These are phyloP conservation scores for Nothura maculosa DNA, from an alignment of 2,797 vertebrate genomes.

Conservation along the genomic window DNA sequence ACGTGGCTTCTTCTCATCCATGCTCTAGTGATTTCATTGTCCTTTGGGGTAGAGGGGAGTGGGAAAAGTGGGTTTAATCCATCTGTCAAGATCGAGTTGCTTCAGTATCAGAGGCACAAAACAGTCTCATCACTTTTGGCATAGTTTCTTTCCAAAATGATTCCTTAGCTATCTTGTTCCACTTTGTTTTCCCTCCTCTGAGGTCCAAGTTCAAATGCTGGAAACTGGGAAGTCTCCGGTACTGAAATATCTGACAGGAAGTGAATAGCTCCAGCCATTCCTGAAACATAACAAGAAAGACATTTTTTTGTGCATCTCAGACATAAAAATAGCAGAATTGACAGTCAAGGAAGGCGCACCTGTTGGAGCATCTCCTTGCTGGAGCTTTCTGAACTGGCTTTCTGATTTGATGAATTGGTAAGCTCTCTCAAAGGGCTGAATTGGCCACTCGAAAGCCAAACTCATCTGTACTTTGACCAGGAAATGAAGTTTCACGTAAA, in stretches of 20 bases:
- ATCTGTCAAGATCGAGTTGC: neutral
- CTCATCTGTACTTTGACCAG: neutral
- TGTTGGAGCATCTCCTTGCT: neutral
- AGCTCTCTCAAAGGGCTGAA: neutral
- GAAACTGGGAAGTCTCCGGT: conserved; percentile 91
- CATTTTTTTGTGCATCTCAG: neutral
- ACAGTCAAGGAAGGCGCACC: neutral
- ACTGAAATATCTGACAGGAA: conserved; percentile 92
- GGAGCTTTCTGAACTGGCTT: neutral
- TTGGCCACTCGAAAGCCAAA: neutral
- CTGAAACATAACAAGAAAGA: conserved; percentile 71
- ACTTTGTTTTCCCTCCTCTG: conserved; percentile 70
- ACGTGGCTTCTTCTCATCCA: conserved; percentile 30
- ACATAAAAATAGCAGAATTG: neutral
- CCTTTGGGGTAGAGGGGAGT: neutral
- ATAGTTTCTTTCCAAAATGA: conserved; percentile 21
- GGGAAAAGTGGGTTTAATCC: conserved; percentile 8
- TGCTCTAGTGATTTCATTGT: conserved; percentile 42
- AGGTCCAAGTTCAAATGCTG: conserved; percentile 93
- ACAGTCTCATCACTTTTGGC: conserved; percentile 55
- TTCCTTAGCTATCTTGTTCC: conserved; percentile 61
- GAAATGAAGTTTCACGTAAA: neutral
- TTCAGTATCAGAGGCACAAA: conserved; percentile 64
- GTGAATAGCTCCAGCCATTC: conserved; percentile 96
- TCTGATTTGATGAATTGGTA: neutral